A percentile compares a stretch with the other conserved stretches of the same genome.
phyloP scores from a whole-genome alignment of 2,113 vertebrate genomes.

The Macrotis lagotis region DNA sequence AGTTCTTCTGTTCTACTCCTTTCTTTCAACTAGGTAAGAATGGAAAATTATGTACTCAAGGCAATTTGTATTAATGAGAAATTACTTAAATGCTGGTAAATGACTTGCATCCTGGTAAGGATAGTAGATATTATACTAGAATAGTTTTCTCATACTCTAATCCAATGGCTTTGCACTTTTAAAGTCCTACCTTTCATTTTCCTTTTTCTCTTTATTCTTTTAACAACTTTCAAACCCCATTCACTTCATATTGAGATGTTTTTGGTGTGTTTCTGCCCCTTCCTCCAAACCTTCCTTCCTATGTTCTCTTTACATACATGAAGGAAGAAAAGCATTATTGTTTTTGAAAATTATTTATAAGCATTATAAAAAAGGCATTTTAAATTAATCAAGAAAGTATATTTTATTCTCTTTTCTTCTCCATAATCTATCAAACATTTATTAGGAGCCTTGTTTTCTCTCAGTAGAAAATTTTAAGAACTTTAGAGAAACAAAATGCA shows the following conservation, averaged over 20 bases:
- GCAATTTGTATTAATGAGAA: too few relatives aligned
- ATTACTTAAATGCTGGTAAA: not conserved
- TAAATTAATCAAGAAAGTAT: not conserved
- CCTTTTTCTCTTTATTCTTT: not conserved
- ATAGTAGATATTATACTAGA: not conserved
- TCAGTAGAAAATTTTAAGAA: not conserved
- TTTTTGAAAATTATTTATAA: not conserved
- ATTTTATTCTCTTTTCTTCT: not conserved
- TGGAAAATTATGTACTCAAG: not conserved
- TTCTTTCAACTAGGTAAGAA: not conserved
- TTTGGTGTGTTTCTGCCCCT: not conserved
- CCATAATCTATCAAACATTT: slow-evolving; percentile 14
- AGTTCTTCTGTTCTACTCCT: not conserved
- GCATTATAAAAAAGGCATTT: not conserved
- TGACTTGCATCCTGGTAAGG: not conserved
- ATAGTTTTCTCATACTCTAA: not conserved
- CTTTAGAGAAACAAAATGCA: not conserved
- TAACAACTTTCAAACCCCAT: not conserved
- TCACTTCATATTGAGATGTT: not conserved
- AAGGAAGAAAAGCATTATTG: not conserved
- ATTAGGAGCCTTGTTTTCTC: not conserved
- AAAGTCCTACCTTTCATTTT: not conserved
- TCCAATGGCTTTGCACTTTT: too few relatives aligned
- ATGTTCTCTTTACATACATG: too few relatives aligned
- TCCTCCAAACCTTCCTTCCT: not conserved